phyloP scores from a whole-genome alignment of 2,113 vertebrate genomes.

The Eublepharis macularius region DNA sequence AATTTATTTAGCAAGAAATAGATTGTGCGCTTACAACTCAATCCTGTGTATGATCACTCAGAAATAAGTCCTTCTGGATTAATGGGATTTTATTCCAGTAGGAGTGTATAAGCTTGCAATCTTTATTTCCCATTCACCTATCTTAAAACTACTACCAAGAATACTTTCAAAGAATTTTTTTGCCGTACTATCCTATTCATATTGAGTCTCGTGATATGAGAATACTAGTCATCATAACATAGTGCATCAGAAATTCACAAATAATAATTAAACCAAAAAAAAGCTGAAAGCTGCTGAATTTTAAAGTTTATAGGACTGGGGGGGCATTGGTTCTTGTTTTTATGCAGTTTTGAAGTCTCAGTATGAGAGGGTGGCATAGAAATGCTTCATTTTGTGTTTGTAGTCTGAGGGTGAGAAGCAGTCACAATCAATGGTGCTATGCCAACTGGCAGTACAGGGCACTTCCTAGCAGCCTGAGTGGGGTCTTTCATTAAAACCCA shows the following conservation, averaged over 20 bases:
- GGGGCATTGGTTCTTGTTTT: too few species aligned
- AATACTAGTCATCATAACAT: neutral
- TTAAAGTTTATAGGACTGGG: neutral
- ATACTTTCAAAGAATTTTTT: neutral
- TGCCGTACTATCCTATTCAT: neutral
- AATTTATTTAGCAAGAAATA: neutral
- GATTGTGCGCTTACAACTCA: neutral
- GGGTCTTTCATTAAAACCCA: neutral
- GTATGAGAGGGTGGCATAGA: too few species aligned
- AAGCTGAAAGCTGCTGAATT: neutral
- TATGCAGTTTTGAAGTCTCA: too few species aligned
- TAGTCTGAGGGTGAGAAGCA: too few species aligned
- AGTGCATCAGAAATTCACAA: neutral
- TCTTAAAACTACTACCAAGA: neutral
- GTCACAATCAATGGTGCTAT: too few species aligned
- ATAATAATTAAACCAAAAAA: neutral
- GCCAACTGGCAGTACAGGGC: too few species aligned
- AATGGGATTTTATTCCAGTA: too few species aligned
- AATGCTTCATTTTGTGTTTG: too few species aligned
- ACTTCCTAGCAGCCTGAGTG: neutral
- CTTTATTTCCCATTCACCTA: neutral
- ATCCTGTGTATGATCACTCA: too few species aligned
- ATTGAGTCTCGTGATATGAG: neutral
- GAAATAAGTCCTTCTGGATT: too few species aligned
- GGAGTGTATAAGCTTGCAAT: too few species aligned